Evolutionary conservation across 2,888 invertebrate species (phyloP), one percentile per base, ranked within the genome.

Genomic region (Mechanitis mazaeus): DNA sequence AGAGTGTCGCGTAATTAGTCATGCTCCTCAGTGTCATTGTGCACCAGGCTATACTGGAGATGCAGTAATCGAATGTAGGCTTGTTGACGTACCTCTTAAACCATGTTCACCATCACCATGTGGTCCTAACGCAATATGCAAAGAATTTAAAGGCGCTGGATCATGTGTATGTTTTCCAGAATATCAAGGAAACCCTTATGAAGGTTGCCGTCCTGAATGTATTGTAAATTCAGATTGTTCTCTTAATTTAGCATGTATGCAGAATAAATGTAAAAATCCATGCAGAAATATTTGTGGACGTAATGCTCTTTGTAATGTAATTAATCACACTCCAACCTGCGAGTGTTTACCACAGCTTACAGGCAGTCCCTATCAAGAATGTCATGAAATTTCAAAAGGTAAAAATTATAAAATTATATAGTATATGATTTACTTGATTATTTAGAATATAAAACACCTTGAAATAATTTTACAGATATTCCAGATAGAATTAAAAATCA

Each of bases 161-260:
- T 90, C 90, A 50, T 95, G 95, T 73, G 91, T 92, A 56, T 95
- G 95, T 75, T 76, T 93, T 54, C 88, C 92, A 4, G 94, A 93
- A 75, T 92, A 93, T 76, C 91, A 93, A 65, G 96, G 96, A 61
- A 94, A 95, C 80, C 95, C 95, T 50, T 95, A 94, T 71, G 94
- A 94, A 81, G 94, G 94, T 42, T 95, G 95, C 78, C 91, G 94
- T 57, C 95, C 95, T 6, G 95, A 95, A 82, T 95, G 95, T 77
- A 85, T 93, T 0, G 84, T 94, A 4, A 95, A 94, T 80, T 93
- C 94, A 2, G 95, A 95, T 73, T 95, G 95, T 78, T 81, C 93
- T 3, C 91, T 92, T 2, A 94, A 94, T 73, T 91, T 92, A 71
- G 94, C 95, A 2, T 95, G 95, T 70, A 91, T 94, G 55, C 92